These are phyloP conservation scores for Syngnathus acus DNA, from an alignment of 2,797 vertebrate genomes.

Conservation along the genomic window DNA sequence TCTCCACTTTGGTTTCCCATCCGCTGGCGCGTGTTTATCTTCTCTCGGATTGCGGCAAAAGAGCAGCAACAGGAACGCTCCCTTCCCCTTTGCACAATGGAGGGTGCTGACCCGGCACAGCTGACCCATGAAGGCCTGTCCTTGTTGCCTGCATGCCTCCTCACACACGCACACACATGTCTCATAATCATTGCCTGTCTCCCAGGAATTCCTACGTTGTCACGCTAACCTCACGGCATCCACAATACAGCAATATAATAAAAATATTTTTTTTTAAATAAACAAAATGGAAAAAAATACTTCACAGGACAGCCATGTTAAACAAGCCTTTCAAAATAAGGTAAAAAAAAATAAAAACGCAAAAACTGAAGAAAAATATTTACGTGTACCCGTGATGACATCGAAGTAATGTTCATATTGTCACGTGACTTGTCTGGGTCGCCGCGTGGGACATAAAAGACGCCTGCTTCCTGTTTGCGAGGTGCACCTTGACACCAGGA, in stretches of 20 bases:
- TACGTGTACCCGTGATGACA: not conserved
- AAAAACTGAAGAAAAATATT: not conserved
- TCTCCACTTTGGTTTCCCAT: slow-evolving; percentile 9
- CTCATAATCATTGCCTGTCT: slow-evolving; percentile 3
- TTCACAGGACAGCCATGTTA: not conserved
- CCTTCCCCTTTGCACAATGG: slow-evolving; percentile 46
- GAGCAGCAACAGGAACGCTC: slow-evolving; percentile 49
- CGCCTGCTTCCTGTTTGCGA: slow-evolving; percentile 72
- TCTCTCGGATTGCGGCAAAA: slow-evolving; percentile 49
- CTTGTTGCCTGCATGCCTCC: slow-evolving; percentile 29
- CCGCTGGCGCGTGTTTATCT: slow-evolving; percentile 44
- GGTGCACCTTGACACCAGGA: slow-evolving; percentile 56
- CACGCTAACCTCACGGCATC: not conserved
- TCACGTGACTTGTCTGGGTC: slow-evolving; percentile 12
- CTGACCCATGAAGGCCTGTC: slow-evolving; percentile 51
- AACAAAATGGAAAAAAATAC: not conserved
- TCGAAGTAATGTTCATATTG: not conserved
- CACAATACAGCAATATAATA: no score
- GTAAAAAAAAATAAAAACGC: not conserved
- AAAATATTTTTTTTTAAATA: not conserved
- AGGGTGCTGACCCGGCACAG: slow-evolving; percentile 51
- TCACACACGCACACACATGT: not conserved
- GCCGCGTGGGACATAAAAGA: slow-evolving; percentile 53
- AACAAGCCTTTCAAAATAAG: not conserved
- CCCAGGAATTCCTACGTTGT: not conserved